Evolutionary conservation across 2,797 vertebrate species (phyloP).

Genomic region (Numenius phaeopus): DNA sequence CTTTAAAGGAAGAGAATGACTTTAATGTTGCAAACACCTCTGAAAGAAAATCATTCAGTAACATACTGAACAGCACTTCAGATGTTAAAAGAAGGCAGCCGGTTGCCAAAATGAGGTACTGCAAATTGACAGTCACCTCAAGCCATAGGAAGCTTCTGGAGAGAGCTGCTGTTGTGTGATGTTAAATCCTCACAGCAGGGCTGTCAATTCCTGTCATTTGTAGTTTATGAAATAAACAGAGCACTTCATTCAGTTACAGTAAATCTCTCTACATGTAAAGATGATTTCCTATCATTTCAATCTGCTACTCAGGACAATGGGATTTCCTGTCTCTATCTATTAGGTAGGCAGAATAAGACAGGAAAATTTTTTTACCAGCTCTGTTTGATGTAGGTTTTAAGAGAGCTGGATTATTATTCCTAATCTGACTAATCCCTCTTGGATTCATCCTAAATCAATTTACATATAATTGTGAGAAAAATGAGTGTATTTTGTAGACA

Average conservation of each 20-base stretch:
- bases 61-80: conserved; percentile 5
- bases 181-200: neutral
- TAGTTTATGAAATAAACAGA: conserved; percentile 25
- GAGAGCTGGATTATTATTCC: neutral
- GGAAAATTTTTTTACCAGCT: neutral
- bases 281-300: neutral
- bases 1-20: neutral
- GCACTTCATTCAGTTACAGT: neutral
- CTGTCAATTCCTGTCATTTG: neutral
- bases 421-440: neutral
- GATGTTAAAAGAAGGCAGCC: neutral
- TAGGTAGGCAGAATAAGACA: neutral
- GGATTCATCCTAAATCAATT: neutral
- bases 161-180: neutral
- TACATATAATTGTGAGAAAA: neutral
- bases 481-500: neutral
- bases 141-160: neutral
- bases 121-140: conserved; percentile 5
- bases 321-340: neutral
- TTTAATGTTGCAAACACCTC: neutral
- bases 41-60: neutral
- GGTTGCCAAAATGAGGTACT: neutral
- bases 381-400: neutral
- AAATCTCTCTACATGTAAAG: neutral
- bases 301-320: neutral